Conservation (phyloP, 1,140 invertebrate species). For the Zaprionus inermis region DNA sequence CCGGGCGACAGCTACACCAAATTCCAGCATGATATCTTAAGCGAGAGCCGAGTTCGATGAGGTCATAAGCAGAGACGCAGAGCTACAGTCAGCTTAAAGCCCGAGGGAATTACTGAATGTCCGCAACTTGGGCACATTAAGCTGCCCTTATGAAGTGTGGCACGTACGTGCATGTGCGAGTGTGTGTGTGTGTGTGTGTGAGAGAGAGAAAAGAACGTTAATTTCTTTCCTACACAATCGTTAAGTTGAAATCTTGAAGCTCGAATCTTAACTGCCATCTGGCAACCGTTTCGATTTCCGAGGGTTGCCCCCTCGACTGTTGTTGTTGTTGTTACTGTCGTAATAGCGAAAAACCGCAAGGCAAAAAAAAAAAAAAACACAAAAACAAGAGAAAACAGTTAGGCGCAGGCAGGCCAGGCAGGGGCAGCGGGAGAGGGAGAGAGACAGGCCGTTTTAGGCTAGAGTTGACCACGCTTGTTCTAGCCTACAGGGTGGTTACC, state of each 20-base stretch:
- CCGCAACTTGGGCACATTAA: neutral
- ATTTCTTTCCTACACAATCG: constrained; percentile 36
- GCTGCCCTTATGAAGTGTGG: constrained; percentile 5
- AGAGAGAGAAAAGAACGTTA: constrained; percentile 10
- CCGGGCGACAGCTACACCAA: neutral
- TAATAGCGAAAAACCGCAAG: constrained; percentile 39
- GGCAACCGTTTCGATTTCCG: constrained; percentile 43
- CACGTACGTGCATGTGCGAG: neutral
- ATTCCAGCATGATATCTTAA: neutral
- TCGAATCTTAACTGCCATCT: constrained; percentile 48
- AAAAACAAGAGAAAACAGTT: neutral
- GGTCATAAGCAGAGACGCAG: neutral
- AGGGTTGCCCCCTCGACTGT: constrained; percentile 33
- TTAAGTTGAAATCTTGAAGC: constrained; percentile 47
- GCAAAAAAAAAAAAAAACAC: constrained; percentile 3
- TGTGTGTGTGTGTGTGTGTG: neutral
- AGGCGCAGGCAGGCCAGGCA: neutral
- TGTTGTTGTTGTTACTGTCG: constrained; percentile 33
- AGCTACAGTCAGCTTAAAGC: neutral
- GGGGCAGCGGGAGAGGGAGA: neutral
- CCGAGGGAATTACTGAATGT: neutral
- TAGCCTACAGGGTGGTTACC: constrained; percentile 29
- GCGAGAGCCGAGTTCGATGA: neutral
- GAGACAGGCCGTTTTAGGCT: neutral
- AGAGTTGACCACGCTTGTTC: constrained; percentile 30